Evolutionary conservation across 2,113 vertebrate species (phyloP), one percentile per base, ranked within the genome.

Genomic region (Hyla sarda): DNA sequence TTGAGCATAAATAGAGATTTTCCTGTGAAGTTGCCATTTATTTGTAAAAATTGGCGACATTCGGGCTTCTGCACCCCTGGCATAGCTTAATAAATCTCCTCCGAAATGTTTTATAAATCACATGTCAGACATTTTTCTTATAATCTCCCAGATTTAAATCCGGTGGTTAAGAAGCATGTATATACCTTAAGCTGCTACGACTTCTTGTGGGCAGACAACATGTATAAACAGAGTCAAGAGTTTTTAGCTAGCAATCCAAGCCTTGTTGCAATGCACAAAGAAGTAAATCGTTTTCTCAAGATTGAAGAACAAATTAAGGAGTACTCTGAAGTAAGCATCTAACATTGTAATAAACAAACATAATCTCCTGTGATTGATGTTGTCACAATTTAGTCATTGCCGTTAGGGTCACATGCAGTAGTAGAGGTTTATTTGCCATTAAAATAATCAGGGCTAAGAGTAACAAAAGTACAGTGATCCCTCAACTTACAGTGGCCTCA

Each of bases 131-230:
- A 34, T 34, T 34, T 69, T 67, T 12, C 17, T 34, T 17, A 10
- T 71, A 23, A 32, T 76, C 62, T 67, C 45, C 11, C 23, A 88
- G 88, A 52, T 30, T 1, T 87, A 23, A 56, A 67, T 8, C 69
- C 88, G 54, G 17, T 41, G n/a, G 37, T 87, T 34, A 75, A 48
- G 23, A 87, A 88, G 48, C 85, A 88, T 25, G 71, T 87, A 52
- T 85, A 82, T 6, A n/a, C n/a, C n/a, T 60, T 87, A 41, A 84
- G 82, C 25, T 71, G 50, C 69, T 88, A 87, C 47, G 71, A 87
- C 16, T 88, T 88, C 84, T 80, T 85, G 45, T 88, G 85, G 85
- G 28, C 30, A 6, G 87, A 88, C 23, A 74, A 84, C 86, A 81
- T 87, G 82, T 76, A 72, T 37, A 75, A 14, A 54, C 77, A 81